Evolutionary conservation across 53 echinoderm and acorn worm genomes (phyloP), one percentile per base, ranked within the genome.

Genomic region (Pentamera pediparva): DNA sequence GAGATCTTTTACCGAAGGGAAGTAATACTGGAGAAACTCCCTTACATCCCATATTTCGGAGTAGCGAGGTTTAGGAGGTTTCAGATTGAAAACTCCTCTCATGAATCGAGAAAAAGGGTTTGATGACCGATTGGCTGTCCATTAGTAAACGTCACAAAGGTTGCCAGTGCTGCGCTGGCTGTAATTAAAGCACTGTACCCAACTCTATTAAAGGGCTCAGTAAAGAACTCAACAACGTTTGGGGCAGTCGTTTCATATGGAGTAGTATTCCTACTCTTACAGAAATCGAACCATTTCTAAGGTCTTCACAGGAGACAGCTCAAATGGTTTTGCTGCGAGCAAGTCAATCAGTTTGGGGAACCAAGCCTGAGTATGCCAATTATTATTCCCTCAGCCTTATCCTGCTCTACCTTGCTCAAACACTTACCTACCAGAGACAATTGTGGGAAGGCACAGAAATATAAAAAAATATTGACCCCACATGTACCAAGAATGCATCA

Each of bases 11-110:
- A 47, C 47, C n/a, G 47, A 47, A 17, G 47, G 47, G n/a, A 47
- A n/a, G 13, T 2, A 25, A 51, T 61, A 82, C 31, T 78, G 32
- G 24, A 87, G 37, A 0, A 87, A 71, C 12, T 48, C 24, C 27
- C 62, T 32, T 31, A 81, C 81, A 37, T 82, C 78, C 82, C 82
- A 86, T 6, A 71, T 62, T 32, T 13, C 15, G 25, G 12, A 33
- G 39, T 86, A 82, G 31, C 81, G 34, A 41, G 78, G 56, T 4
- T 15, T 32, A 0, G 87, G 81, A 1, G 73, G 77, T 56, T 61
- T 32, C 1, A 36, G 24, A 29, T 60, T 61, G 41, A 38, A 82
- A 24, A 77, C 78, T 15, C 86, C 86, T 82, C 74, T 87, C 64
- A 78, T 37, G 39, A 82, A 87, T 33, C 75, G 39, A 8, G 17